Conservation (phyloP, 1,140 invertebrate species). For the Phenacoccus solenopsis region DNA sequence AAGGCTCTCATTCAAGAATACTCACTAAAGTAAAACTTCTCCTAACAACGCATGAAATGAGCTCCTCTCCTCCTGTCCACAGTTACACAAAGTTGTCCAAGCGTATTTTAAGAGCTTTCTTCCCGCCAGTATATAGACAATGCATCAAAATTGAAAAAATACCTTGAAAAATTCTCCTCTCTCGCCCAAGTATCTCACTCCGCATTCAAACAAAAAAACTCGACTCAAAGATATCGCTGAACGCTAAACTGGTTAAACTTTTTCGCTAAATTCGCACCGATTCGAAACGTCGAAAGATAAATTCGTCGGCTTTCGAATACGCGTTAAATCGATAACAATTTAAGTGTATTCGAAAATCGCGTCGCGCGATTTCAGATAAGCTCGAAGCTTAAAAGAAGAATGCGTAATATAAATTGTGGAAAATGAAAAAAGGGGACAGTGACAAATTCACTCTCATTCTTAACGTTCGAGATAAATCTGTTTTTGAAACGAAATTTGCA, state of each 20-base stretch:
- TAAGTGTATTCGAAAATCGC: background rate
- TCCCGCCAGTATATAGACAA: too few species aligned
- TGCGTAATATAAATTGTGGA: background rate
- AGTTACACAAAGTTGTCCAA: too few species aligned
- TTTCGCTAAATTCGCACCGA: background rate
- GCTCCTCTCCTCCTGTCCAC: too few species aligned
- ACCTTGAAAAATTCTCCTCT: background rate
- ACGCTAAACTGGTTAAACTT: background rate
- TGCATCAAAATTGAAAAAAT: background rate
- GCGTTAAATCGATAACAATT: background rate
- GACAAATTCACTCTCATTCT: constrained; percentile 1
- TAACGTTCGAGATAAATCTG: constrained; percentile 1
- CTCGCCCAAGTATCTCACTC: too few species aligned
- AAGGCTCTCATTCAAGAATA: too few species aligned
- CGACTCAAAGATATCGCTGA: too few species aligned
- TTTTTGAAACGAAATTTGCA: constrained; percentile 3
- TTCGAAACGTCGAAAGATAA: background rate
- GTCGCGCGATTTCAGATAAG: background rate
- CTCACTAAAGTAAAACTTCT: too few species aligned
- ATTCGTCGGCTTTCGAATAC: background rate
- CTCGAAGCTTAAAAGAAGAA: background rate
- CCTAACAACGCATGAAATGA: too few species aligned
- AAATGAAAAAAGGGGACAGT: background rate
- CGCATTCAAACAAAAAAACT: too few species aligned
- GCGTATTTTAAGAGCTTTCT: too few species aligned